Percentiles rank a stretch among this genome's conserved stretches.
Evolutionary conservation across 2,888 invertebrate species (phyloP).

Genomic region (Acrobasis repandana): DNA sequence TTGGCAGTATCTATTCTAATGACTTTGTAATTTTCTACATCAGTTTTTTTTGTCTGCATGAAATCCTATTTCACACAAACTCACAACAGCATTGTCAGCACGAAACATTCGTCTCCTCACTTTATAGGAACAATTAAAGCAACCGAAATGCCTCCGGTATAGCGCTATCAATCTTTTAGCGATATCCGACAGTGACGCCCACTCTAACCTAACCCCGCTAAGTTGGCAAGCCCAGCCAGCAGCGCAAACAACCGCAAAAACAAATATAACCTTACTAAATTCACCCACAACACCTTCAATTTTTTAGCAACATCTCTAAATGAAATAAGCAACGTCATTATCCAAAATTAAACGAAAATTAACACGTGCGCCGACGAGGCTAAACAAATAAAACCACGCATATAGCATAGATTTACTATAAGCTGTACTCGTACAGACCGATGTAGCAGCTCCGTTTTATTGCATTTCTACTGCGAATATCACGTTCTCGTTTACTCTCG

Average conservation of each 20-base stretch:
- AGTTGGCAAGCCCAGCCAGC: neutral
- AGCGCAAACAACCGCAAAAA: slow-evolving; percentile 7
- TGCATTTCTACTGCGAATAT: slow-evolving; percentile 58
- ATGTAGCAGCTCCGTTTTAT: slow-evolving; percentile 65
- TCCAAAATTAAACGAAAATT: slow-evolving; percentile 64
- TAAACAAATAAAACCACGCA: slow-evolving; percentile 62
- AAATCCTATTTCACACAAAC: neutral
- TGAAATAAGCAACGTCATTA: slow-evolving; percentile 50
- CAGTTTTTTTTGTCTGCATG: neutral
- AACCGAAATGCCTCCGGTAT: neutral
- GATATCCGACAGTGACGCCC: neutral
- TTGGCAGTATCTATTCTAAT: too few relatives aligned
- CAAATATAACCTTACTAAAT: slow-evolving; percentile 7
- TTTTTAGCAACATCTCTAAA: slow-evolving; percentile 38
- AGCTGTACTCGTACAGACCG: slow-evolving; percentile 48
- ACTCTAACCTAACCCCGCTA: neutral
- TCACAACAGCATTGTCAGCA: neutral
- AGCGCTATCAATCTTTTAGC: neutral
- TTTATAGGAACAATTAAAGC: slow-evolving; percentile 2
- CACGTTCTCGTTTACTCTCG: slow-evolving; percentile 51
- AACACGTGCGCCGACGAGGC: slow-evolving; percentile 57
- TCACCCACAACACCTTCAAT: slow-evolving; percentile 28
- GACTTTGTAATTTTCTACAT: neutral
- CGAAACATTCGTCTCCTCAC: neutral
- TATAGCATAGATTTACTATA: slow-evolving; percentile 53